Conservation (phyloP, 1,140 invertebrate genomes). For the Pentalonia nigronervosa region DNA sequence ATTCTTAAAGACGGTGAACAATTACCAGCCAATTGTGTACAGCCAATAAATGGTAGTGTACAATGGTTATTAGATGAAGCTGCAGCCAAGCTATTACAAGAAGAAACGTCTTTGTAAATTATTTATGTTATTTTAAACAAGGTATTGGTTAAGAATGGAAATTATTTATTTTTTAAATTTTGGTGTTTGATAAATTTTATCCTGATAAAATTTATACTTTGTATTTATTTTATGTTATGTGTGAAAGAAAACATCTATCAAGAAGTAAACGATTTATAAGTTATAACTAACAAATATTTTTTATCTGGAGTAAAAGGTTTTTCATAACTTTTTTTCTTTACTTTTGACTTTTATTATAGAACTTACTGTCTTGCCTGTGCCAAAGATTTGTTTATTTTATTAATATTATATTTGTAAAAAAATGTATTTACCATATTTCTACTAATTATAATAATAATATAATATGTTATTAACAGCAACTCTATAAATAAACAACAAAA, state of each 20-base stretch:
- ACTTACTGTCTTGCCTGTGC: neutral
- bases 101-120: slow-evolving; percentile 54
- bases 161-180: slow-evolving; percentile 19
- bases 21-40: slow-evolving; percentile 77
- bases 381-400: too few species aligned
- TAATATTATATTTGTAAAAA: too few species aligned
- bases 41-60: slow-evolving; percentile 73
- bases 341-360: neutral
- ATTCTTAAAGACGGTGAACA: slow-evolving; percentile 76
- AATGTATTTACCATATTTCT: too few species aligned
- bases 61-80: slow-evolving; percentile 82
- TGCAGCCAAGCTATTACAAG: slow-evolving; percentile 68
- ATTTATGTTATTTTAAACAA: slow-evolving; percentile 19
- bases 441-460: too few species aligned
- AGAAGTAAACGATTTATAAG: neutral
- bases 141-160: slow-evolving; percentile 19
- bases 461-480: too few species aligned
- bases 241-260: neutral
- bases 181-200: slow-evolving; percentile 30
- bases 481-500: too few species aligned
- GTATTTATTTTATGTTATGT: neutral
- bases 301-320: neutral
- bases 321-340: neutral
- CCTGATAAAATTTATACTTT: slow-evolving; percentile 21
- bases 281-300: neutral